A percentile compares a stretch with the other conserved stretches of the same genome.
These are phyloP conservation scores for Forbesichthys papilliferus DNA, from an alignment of 2,113 vertebrate species.

Conservation along the genomic window DNA sequence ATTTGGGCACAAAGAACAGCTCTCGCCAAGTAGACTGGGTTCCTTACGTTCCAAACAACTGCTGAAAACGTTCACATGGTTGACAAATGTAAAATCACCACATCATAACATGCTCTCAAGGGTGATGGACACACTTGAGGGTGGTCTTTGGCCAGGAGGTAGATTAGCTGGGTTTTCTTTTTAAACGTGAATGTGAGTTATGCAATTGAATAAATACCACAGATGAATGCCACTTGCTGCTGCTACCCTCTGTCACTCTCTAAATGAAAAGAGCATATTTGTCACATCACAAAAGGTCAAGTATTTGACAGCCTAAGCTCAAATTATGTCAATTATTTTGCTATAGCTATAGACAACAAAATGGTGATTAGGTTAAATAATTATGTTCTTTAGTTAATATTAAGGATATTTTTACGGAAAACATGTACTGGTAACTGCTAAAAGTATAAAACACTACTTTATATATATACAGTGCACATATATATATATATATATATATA, in stretches of 20 bases:
- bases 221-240: conserved; percentile 26
- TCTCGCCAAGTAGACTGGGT: too few species aligned
- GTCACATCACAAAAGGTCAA: conserved; percentile 26
- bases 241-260: not conserved
- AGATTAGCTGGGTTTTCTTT: not conserved
- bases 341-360: not conserved
- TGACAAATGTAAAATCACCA: too few species aligned
- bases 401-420: not conserved
- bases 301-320: too few species aligned
- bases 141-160: too few species aligned
- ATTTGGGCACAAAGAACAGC: too few species aligned
- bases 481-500: not conserved
- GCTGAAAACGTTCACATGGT: too few species aligned
- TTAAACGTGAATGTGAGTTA: conserved; percentile 23
- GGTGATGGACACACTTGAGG: too few species aligned
- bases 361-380: not conserved
- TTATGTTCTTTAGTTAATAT: not conserved
- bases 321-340: not conserved
- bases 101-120: too few species aligned
- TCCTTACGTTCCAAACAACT: too few species aligned
- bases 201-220: conserved; percentile 28
- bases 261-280: conserved; percentile 4
- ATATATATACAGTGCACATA: not conserved
- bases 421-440: not conserved
- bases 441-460: not conserved